Percentiles rank a stretch among this genome's conserved stretches.
These are phyloP conservation scores for Trachelus stipa DNA, from an alignment of 2,888 invertebrate genomes.

Conservation along the genomic window DNA sequence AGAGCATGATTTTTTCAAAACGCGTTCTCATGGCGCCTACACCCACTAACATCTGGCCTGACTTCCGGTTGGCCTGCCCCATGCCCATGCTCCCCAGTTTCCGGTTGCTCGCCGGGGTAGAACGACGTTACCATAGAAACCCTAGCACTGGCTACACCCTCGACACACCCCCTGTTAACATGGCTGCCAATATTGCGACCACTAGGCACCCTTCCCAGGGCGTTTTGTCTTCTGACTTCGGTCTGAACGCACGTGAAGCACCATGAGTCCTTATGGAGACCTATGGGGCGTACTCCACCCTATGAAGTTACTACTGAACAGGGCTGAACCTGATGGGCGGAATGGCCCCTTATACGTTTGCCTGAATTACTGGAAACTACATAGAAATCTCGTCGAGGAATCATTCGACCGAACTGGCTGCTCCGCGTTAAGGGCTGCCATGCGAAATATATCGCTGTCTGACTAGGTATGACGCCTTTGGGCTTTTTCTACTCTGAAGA, in stretches of 20 bases:
- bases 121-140: conserved; percentile 57
- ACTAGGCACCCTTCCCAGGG: conserved; percentile 9
- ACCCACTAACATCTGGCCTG: conserved; percentile 2
- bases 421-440: neutral
- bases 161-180: conserved; percentile 52
- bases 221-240: neutral
- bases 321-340: neutral
- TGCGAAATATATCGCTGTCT: neutral
- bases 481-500: neutral
- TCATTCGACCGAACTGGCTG: neutral
- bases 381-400: neutral
- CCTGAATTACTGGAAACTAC: neutral
- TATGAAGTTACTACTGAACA: neutral
- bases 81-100: neutral
- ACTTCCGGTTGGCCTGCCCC: conserved; percentile 22
- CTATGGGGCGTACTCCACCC: neutral
- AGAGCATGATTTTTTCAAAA: conserved; percentile 38
- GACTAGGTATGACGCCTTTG: neutral
- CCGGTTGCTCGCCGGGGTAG: conserved; percentile 38
- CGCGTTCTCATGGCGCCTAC: conserved; percentile 5
- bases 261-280: neutral
- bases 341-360: neutral
- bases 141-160: conserved; percentile 44
- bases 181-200: conserved; percentile 40
- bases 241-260: neutral